Conservation (phyloP, 2,797 vertebrate genomes). For the Sciaenops ocellatus region DNA sequence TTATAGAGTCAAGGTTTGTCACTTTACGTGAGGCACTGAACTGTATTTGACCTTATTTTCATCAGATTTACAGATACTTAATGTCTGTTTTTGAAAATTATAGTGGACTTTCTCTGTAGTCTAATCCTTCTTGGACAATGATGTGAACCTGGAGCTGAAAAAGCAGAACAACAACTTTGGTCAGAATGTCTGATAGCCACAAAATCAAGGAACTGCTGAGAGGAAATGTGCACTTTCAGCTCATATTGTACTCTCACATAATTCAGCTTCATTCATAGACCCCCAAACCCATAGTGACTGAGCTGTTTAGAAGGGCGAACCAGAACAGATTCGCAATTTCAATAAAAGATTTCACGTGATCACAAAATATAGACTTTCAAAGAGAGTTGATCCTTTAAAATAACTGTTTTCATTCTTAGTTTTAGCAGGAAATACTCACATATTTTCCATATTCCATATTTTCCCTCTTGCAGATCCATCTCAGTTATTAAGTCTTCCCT, state of each 20-base stretch:
- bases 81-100: no score
- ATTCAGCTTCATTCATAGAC: background rate
- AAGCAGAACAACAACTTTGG: background rate
- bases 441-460: conserved; percentile 7
- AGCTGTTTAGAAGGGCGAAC: no score
- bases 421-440: background rate
- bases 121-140: no score
- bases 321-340: background rate
- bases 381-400: background rate
- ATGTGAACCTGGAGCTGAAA: background rate
- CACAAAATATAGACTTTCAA: background rate
- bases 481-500: background rate
- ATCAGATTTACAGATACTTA: background rate
- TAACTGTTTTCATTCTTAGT: background rate
- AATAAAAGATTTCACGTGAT: background rate
- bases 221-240: background rate
- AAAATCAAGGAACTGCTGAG: background rate
- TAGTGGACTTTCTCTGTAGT: no score
- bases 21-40: no score
- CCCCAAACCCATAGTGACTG: background rate
- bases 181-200: background rate
- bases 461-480: conserved; percentile 6
- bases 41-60: background rate
- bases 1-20: no score
- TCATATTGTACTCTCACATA: background rate